Percentiles rank a stretch among this genome's conserved stretches.
These are phyloP conservation scores for Oryzias sinensis DNA, from an alignment of 2,797 vertebrate genomes.

Conservation along the genomic window DNA sequence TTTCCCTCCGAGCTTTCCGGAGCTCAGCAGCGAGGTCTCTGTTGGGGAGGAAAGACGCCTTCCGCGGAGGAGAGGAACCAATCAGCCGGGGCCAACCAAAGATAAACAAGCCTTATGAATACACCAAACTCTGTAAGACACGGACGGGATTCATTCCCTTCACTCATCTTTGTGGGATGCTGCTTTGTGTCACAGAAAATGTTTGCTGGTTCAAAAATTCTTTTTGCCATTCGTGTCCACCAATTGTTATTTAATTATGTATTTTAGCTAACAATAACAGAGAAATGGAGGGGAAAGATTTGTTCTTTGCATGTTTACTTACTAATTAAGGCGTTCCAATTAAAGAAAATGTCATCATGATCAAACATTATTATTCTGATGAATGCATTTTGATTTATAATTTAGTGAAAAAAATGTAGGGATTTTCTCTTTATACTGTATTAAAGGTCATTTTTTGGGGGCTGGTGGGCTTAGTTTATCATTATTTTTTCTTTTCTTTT, in stretches of 20 bases:
- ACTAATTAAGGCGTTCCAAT: not conserved
- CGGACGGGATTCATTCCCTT: constrained; percentile 7
- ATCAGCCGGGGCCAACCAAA: constrained; percentile 73
- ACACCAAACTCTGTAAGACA: constrained; percentile 75
- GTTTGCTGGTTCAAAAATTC: constrained; percentile 7
- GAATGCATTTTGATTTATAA: not conserved
- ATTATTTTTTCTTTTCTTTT: not conserved
- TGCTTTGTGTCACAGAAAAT: not conserved
- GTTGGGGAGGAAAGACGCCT: constrained; percentile 70
- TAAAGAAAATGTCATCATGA: no score
- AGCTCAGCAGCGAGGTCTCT: constrained; percentile 51
- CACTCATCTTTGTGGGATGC: not conserved
- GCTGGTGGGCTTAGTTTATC: no score
- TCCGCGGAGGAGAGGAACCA: constrained; percentile 63
- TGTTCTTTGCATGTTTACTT: no score
- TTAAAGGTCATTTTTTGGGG: not conserved
- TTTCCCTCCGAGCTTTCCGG: constrained; percentile 46
- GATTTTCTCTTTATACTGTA: constrained; percentile 17
- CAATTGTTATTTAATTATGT: constrained; percentile 15
- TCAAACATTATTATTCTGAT: no score
- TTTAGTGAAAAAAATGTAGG: constrained; percentile 2
- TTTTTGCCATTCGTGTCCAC: constrained; percentile 1
- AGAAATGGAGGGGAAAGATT: not conserved
- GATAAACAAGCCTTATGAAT: constrained; percentile 79
- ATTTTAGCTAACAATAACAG: constrained; percentile 15